Evolutionary conservation across 2,113 vertebrate genomes (phyloP).

Genomic region (Trichomycterus rosablanca): DNA sequence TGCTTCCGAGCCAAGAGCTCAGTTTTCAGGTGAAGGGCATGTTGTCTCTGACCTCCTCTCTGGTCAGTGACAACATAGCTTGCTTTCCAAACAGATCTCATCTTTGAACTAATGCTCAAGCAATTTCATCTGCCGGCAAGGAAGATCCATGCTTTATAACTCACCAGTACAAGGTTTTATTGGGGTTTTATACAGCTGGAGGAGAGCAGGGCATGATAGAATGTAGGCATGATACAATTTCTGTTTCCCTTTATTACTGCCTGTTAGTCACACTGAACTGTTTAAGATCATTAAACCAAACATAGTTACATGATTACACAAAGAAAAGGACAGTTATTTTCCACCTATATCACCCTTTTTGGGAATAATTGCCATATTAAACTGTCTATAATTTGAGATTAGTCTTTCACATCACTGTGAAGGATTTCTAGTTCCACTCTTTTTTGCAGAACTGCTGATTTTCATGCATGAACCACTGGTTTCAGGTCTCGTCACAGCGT

Average conservation of each 20-base stretch:
- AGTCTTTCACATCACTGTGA: too few species aligned
- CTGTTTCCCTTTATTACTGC: too few species aligned
- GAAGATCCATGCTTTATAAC: slow-evolving; percentile 16
- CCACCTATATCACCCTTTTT: neutral
- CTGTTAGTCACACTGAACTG: too few species aligned
- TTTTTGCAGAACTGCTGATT: too few species aligned
- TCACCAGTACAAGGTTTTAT: neutral
- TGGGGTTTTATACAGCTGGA: slow-evolving; percentile 1
- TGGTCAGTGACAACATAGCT: slow-evolving; percentile 6
- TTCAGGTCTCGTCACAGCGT: too few species aligned
- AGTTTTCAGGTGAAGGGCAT: slow-evolving; percentile 28
- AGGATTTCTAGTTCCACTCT: too few species aligned
- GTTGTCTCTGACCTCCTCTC: slow-evolving; percentile 41
- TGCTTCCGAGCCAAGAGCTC: slow-evolving; percentile 35
- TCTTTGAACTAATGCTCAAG: slow-evolving; percentile 35
- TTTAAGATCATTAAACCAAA: too few species aligned
- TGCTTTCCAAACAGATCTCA: slow-evolving; percentile 23
- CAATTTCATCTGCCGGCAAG: slow-evolving; percentile 22
- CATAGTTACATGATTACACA: too few species aligned
- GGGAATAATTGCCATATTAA: neutral
- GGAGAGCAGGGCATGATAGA: slow-evolving; percentile 4
- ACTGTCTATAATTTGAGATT: too few species aligned
- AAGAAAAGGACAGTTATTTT: too few species aligned
- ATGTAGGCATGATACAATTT: slow-evolving; percentile 25
- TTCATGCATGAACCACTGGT: too few species aligned